Conservation (phyloP, 37 sponge, comb jelly and placozoan genomes). For the Chondrosia reniformis region DNA sequence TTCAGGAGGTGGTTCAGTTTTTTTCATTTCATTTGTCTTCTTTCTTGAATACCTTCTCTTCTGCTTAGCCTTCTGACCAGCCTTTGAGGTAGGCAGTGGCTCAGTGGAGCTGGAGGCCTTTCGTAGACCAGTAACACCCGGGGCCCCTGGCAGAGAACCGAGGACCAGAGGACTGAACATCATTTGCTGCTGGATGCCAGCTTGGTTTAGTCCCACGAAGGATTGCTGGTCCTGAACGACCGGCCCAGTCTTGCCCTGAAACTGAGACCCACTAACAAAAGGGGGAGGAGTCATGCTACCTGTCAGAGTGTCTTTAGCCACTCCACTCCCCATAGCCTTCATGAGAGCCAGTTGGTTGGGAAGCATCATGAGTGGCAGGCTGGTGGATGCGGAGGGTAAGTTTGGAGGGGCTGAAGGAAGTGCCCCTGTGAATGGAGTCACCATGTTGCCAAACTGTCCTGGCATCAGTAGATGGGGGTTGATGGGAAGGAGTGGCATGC, state of each 20-base stretch:
- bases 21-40: too few relatives aligned
- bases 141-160: background rate
- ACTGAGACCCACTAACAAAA: too few relatives aligned
- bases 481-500: background rate
- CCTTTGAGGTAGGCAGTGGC: too few relatives aligned
- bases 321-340: background rate
- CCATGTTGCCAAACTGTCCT: background rate
- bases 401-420: background rate
- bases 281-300: background rate
- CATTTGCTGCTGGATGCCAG: background rate
- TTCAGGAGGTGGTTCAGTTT: too few relatives aligned
- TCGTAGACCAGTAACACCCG: background rate
- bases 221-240: too few relatives aligned
- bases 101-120: too few relatives aligned
- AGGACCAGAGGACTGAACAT: constrained; percentile 4
- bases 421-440: background rate
- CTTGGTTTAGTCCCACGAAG: too few relatives aligned
- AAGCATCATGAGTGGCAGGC: background rate
- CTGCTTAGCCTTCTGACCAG: too few relatives aligned
- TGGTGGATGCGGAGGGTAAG: background rate
- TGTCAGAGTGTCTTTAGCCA: background rate
- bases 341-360: constrained; percentile 10
- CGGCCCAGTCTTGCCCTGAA: too few relatives aligned
- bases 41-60: too few relatives aligned
- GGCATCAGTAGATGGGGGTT: constrained; percentile 2